Percentiles rank a stretch among this genome's conserved stretches.
Evolutionary conservation across 2,113 vertebrate species (phyloP).

Genomic region (Labeo catla): DNA sequence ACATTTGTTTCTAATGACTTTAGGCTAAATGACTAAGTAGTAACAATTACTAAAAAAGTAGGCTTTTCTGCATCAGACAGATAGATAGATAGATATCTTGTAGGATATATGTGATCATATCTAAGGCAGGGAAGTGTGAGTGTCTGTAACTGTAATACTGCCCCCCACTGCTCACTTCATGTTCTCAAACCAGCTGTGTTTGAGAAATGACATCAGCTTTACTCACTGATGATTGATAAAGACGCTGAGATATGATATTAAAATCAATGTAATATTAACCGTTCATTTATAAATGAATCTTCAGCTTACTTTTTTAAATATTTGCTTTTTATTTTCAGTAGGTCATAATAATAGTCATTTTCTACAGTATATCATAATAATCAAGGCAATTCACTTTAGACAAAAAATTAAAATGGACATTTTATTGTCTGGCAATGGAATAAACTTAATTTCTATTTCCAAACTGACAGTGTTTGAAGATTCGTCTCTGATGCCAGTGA

Average conservation of each 20-base stretch:
- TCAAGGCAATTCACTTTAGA: too few species aligned
- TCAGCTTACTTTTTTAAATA: neutral
- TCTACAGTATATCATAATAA: too few species aligned
- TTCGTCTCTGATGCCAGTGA: neutral
- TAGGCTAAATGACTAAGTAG: neutral
- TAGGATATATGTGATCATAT: slow-evolving; percentile 1
- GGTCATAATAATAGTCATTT: neutral
- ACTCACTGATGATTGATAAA: neutral
- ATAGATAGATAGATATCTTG: neutral
- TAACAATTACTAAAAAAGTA: neutral
- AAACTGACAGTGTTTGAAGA: neutral
- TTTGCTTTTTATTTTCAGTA: neutral
- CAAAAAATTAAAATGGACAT: neutral
- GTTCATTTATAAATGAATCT: neutral
- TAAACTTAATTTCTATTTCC: neutral
- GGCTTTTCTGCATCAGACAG: neutral
- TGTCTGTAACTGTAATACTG: slow-evolving; percentile 33
- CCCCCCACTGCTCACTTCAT: slow-evolving; percentile 38
- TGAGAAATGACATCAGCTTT: slow-evolving; percentile 10
- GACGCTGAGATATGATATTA: neutral
- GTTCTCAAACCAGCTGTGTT: neutral
- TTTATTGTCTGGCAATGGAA: neutral
- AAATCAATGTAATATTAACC: neutral
- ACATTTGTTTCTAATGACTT: neutral
- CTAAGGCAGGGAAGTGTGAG: neutral